These are phyloP conservation scores for Bhutanitis thaidina DNA, from an alignment of 2,888 invertebrate species.

Conservation along the genomic window DNA sequence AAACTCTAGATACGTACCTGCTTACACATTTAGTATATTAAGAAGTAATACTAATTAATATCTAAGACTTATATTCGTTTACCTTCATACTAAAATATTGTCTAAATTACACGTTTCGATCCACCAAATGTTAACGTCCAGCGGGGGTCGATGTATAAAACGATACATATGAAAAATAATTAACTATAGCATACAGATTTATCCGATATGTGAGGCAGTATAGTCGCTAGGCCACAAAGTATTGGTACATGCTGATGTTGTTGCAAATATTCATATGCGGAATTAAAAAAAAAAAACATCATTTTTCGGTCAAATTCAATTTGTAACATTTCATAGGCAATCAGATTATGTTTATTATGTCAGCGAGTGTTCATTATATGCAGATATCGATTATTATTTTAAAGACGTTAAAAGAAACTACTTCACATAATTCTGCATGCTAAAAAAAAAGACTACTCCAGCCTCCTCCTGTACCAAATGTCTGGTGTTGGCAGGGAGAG, in stretches of 20 bases:
- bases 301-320: too few relatives aligned
- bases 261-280: constrained; percentile 7
- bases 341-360: too few relatives aligned
- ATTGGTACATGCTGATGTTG: constrained; percentile 30
- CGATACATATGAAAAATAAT: constrained; percentile 50
- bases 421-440: too few relatives aligned
- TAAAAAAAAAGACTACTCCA: too few relatives aligned
- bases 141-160: constrained; percentile 58
- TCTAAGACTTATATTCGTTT: constrained; percentile 21
- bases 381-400: too few relatives aligned
- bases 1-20: constrained; percentile 1
- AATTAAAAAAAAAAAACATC: not conserved
- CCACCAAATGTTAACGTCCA: constrained; percentile 47
- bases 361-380: too few relatives aligned
- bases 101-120: constrained; percentile 61
- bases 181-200: constrained; percentile 59
- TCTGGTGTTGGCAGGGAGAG: too few relatives aligned
- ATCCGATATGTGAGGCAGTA: constrained; percentile 73
- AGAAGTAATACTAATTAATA: not conserved
- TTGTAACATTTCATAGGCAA: too few relatives aligned
- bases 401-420: too few relatives aligned
- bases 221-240: constrained; percentile 60
- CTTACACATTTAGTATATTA: constrained; percentile 1
- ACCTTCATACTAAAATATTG: constrained; percentile 63
- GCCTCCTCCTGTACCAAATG: too few relatives aligned